Conservation (phyloP, 2,113 vertebrate genomes). For the Rhynchomys soricoides region DNA sequence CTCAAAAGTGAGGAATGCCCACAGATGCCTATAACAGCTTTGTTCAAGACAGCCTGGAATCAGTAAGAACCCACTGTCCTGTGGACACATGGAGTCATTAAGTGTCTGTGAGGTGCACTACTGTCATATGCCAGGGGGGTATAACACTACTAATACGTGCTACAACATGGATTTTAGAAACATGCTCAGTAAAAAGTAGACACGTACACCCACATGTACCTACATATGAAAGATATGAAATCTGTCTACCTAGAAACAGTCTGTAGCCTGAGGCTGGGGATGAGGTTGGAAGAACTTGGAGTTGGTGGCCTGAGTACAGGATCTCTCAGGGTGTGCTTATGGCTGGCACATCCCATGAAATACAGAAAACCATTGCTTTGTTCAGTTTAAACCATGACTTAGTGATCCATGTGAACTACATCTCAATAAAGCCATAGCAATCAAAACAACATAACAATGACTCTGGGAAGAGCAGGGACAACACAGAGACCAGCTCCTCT, state of each 20-base stretch:
- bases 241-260: background rate
- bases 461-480: background rate
- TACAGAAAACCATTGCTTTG: background rate
- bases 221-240: background rate
- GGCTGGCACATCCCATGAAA: background rate
- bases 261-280: background rate
- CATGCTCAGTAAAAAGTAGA: too few species aligned
- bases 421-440: background rate
- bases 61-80: background rate
- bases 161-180: background rate
- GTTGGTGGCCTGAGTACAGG: too few species aligned
- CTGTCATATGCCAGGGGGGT: background rate
- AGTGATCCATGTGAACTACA: background rate
- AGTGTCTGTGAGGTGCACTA: background rate
- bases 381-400: background rate
- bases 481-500: background rate
- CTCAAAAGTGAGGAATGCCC: background rate
- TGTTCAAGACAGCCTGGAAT: background rate
- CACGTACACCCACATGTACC: background rate
- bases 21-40: background rate
- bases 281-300: background rate
- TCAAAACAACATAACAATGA: background rate
- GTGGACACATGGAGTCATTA: background rate
- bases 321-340: background rate
- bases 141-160: background rate